A percentile compares a stretch with the other conserved stretches of the same genome.
Conservation (phyloP, 2,888 invertebrate genomes). For the Odontothrips loti region DNA sequence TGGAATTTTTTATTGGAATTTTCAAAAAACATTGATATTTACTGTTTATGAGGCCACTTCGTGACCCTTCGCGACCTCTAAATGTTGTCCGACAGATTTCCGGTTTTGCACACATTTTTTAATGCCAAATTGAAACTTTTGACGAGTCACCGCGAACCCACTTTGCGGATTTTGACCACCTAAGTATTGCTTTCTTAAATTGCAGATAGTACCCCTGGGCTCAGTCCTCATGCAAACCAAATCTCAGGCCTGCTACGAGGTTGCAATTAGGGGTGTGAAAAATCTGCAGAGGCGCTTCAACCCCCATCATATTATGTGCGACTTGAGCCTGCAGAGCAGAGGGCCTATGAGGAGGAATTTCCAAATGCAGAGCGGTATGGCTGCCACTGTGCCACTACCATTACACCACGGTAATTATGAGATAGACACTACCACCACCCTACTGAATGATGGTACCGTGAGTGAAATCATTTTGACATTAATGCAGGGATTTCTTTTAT, state of each 20-base stretch:
- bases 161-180: too few species aligned
- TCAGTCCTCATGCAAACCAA: not conserved
- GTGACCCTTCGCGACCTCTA: too few species aligned
- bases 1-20: too few species aligned
- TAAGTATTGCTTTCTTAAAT: not conserved
- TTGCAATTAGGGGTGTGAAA: not conserved
- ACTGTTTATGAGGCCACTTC: too few species aligned
- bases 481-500: not conserved
- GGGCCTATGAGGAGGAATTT: not conserved
- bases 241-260: not conserved
- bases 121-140: too few species aligned
- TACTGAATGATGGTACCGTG: not conserved
- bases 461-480: not conserved
- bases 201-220: not conserved
- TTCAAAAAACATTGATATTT: too few species aligned
- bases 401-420: not conserved
- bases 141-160: too few species aligned
- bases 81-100: too few species aligned
- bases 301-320: not conserved
- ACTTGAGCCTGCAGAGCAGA: not conserved
- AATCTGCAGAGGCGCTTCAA: not conserved
- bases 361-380: not conserved
- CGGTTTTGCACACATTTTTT: too few species aligned
- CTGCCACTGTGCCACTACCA: too few species aligned
- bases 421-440: not conserved